Base-by-base conservation (phyloP, 2,113 vertebrate genomes). In the Suricata suricatta region DNA sequence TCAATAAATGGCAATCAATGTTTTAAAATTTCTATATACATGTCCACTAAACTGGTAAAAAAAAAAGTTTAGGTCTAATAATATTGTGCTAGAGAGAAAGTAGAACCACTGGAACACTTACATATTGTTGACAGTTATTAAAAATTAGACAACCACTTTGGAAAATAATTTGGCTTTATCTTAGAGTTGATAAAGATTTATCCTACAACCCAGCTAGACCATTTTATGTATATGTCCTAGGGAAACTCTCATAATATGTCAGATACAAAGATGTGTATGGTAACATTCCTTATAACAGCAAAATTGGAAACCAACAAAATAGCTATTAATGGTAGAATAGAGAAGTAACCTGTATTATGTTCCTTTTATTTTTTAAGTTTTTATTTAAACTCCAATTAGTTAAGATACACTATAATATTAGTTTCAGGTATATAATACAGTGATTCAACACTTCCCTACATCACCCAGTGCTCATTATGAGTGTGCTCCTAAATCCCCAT, bases 161-260 rank as follows among this genome's bases (percentile, higher is more conserved):
- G 88, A 90, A 89, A 97, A 94, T 71, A 90, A 82, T 72, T 81
- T 82, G 74, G 74, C 27, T 52, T 71, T 82, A 89, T 68, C n/a
- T 80, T 63, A 77, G 92, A 92, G 80, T 25, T 83, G 74, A 83
- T 95, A 60, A 80, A 77, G 21, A 88, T 38, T 74, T 91, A 91
- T 5, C 15, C 44, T 84, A 13, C 50, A 74, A 72, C 27, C 7
- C 8, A 60, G 47, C 38, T 64, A 88, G 69, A 93, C 47, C 31
- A 87, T 69, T 89, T 94, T 64, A 71, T 63, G 50, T 54, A 15
- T 60, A 79, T 17, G 69, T 5, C 6, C 52, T 23, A 95, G 19
- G 35, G 68, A 88, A 84, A 72, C 35, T 88, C 52, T 76, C 47
- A 33, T 21, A 60, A 63, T 57, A 81, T 83, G 31, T 88, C 57